Conservation (phyloP, 2,888 invertebrate genomes). For the Frankliniella fusca region DNA sequence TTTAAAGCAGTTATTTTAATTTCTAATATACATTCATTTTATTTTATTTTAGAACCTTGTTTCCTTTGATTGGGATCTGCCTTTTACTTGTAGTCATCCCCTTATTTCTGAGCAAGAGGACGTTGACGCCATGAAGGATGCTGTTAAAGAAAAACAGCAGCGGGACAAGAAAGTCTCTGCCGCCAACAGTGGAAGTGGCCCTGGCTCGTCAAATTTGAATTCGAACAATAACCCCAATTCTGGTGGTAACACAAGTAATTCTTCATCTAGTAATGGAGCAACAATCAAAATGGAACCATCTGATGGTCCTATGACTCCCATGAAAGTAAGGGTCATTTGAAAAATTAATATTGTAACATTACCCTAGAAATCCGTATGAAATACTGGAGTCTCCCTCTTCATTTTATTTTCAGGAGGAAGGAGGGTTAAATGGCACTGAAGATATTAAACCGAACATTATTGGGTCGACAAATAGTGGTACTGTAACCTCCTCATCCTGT, state of each 20-base stretch:
- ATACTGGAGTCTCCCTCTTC: neutral
- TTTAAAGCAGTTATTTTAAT: neutral
- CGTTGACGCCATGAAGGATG: conserved; percentile 8
- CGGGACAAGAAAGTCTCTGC: conserved; percentile 17
- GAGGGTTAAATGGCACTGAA: neutral
- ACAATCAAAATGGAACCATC: conserved; percentile 17
- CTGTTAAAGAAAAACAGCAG: neutral
- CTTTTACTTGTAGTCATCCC: neutral
- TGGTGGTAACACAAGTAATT: neutral
- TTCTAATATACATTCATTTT: neutral
- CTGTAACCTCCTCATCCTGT: neutral
- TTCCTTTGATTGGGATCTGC: neutral
- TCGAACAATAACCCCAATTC: neutral
- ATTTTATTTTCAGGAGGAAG: neutral
- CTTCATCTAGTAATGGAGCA: conserved; percentile 1
- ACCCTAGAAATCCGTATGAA: neutral
- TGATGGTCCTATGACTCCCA: neutral
- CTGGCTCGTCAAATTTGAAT: neutral
- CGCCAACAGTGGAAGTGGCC: neutral
- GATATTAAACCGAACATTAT: conserved; percentile 19
- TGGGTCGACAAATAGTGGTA: conserved; percentile 5
- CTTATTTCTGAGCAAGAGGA: neutral
- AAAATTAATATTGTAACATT: neutral
- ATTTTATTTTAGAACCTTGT: neutral
- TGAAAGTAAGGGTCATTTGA: neutral